Conservation (phyloP, 2,113 vertebrate species). For the Vanacampus margaritifer region DNA sequence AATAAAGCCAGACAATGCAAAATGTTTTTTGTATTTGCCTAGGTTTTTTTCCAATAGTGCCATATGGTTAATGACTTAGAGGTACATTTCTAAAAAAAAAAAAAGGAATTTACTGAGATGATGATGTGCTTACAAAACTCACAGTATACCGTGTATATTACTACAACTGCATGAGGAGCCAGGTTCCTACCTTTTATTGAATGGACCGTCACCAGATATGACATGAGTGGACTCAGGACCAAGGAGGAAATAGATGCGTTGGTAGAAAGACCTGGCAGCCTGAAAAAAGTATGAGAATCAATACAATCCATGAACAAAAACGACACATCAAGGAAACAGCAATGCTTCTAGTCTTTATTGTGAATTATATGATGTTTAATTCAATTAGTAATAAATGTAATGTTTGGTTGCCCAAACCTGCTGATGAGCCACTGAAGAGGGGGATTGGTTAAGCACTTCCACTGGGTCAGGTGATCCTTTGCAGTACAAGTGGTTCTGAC, state of each 20-base stretch:
- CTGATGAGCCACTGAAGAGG: constrained; percentile 80
- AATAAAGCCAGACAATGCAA: background rate
- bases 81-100: background rate
- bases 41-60: background rate
- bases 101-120: background rate
- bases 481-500: constrained; percentile 90
- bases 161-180: background rate
- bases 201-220: constrained; percentile 86
- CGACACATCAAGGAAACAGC: background rate
- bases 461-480: constrained; percentile 88
- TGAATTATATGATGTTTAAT: background rate
- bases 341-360: background rate
- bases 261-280: constrained; percentile 91
- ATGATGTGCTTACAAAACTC: background rate
- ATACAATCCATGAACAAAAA: background rate
- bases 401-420: constrained; percentile 59
- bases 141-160: background rate
- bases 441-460: constrained; percentile 87
- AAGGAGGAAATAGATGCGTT: constrained; percentile 90
- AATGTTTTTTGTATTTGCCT: background rate
- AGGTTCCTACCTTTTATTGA: constrained; percentile 85
- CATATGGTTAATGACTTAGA: background rate
- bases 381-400: background rate
- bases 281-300: background rate
- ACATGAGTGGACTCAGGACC: constrained; percentile 90